These are phyloP conservation scores for Odontothrips loti DNA, from an alignment of 2,888 invertebrate species.

Conservation along the genomic window DNA sequence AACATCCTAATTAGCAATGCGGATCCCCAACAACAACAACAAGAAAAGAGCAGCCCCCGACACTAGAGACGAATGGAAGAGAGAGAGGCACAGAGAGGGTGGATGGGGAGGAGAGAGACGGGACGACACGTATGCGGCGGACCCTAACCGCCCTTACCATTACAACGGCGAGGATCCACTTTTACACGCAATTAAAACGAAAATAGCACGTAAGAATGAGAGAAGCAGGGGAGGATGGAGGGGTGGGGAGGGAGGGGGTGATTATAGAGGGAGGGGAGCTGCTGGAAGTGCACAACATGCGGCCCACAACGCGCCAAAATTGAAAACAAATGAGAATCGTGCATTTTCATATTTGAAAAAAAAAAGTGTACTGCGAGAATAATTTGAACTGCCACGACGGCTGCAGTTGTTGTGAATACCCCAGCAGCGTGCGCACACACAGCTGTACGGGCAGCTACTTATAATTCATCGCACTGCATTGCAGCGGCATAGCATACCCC, in stretches of 20 bases:
- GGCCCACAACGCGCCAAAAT: neutral
- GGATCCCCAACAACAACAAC: neutral
- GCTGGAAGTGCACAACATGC: neutral
- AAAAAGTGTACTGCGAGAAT: too few species aligned
- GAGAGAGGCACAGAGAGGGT: neutral
- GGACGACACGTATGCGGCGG: neutral
- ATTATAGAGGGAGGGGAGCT: neutral
- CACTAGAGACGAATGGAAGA: neutral
- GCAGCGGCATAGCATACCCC: too few species aligned
- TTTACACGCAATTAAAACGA: constrained; percentile 22
- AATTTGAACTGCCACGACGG: too few species aligned
- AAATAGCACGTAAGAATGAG: neutral
- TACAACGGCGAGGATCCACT: neutral
- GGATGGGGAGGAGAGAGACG: neutral
- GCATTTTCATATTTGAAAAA: neutral
- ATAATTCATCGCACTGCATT: too few species aligned
- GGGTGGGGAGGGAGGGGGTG: neutral
- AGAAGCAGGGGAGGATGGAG: neutral
- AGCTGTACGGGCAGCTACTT: too few species aligned
- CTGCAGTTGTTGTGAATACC: too few species aligned
- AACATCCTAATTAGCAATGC: neutral
- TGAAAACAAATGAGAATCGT: too few species aligned
- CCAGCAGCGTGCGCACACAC: too few species aligned
- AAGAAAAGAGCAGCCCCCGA: too few species aligned
- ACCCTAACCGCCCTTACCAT: neutral